Evolutionary conservation across 2,888 invertebrate species (phyloP).

Genomic region (Amphipyra tragopoginis): DNA sequence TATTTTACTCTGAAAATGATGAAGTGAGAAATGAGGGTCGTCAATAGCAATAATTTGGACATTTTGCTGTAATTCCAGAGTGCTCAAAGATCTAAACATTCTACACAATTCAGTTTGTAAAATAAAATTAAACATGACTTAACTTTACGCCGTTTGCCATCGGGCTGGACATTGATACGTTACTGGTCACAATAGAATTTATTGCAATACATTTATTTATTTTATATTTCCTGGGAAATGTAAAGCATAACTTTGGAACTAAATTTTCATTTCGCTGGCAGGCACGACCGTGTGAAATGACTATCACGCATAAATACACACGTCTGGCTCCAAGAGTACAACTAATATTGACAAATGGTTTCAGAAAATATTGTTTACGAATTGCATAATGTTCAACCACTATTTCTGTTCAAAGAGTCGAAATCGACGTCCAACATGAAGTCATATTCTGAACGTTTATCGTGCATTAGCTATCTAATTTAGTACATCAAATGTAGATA

Average conservation of each 20-base stretch:
- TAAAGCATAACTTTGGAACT: constrained; percentile 10
- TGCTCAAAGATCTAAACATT: too few relatives aligned
- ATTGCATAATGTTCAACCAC: constrained; percentile 1
- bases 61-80: not conserved
- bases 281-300: not conserved
- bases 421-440: constrained; percentile 13
- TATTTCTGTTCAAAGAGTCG: constrained; percentile 13
- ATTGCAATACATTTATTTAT: too few relatives aligned
- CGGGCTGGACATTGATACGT: too few relatives aligned
- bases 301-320: constrained; percentile 2
- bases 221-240: too few relatives aligned
- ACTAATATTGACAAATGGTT: constrained; percentile 10
- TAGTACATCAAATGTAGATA: constrained; percentile 19
- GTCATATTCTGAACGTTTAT: constrained; percentile 31
- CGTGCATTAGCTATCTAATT: constrained; percentile 12
- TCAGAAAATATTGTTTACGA: constrained; percentile 7
- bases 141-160: too few relatives aligned
- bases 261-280: constrained; percentile 4
- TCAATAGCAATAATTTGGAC: not conserved
- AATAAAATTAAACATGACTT: too few relatives aligned
- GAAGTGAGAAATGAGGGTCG: not conserved
- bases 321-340: not conserved
- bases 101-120: too few relatives aligned
- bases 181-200: too few relatives aligned
- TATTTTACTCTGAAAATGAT: not conserved